Evolutionary conservation across 2,113 vertebrate genomes (phyloP).

Genomic region (Eclectus roratus): DNA sequence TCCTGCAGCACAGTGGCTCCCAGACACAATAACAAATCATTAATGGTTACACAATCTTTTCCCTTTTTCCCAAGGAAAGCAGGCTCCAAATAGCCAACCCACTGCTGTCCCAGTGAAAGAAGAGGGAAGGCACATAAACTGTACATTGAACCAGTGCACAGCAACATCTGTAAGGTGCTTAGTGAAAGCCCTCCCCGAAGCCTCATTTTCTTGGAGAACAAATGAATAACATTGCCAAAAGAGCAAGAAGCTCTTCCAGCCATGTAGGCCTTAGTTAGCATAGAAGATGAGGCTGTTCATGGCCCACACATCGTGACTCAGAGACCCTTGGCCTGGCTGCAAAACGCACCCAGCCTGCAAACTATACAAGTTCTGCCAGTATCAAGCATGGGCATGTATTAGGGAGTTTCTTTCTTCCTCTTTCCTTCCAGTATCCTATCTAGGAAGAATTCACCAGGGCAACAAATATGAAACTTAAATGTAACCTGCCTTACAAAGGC

Average conservation of each 20-base stretch:
- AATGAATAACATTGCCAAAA: conserved; percentile 4
- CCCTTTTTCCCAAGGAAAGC: not conserved
- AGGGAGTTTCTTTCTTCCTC: not conserved
- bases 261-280: not conserved
- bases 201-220: not conserved
- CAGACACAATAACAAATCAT: conserved; percentile 51
- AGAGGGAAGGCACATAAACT: not conserved
- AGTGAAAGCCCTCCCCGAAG: conserved; percentile 4
- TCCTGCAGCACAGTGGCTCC: conserved; percentile 46
- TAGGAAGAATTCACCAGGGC: not conserved
- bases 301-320: not conserved
- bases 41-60: not conserved
- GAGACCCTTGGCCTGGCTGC: not conserved
- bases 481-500: not conserved
- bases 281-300: not conserved
- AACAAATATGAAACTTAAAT: not conserved
- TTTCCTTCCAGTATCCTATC: not conserved
- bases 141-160: fast-evolving
- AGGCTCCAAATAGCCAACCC: not conserved
- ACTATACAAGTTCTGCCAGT: not conserved
- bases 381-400: not conserved
- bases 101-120: not conserved
- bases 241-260: not conserved
- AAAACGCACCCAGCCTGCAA: not conserved
- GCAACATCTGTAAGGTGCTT: not conserved